Evolutionary conservation across 2,113 vertebrate species (phyloP).

Genomic region (Stercorarius parasiticus): DNA sequence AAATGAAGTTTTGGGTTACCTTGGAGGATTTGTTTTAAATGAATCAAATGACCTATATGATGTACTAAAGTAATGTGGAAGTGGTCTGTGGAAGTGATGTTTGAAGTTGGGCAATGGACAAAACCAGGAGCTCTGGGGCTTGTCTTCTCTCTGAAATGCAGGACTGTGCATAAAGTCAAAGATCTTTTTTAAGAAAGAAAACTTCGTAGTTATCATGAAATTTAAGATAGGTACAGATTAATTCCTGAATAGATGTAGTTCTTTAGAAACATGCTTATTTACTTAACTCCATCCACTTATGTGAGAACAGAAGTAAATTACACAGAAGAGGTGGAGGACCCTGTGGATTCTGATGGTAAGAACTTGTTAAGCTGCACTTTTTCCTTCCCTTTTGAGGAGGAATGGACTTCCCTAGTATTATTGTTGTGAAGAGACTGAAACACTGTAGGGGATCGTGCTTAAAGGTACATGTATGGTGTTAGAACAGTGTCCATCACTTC

Average conservation of each 20-base stretch:
- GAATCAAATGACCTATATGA: background rate
- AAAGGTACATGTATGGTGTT: background rate
- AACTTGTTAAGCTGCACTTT: background rate
- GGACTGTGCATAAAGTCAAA: background rate
- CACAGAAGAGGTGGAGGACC: slow-evolving; percentile 97
- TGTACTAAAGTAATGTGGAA: background rate
- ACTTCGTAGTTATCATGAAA: background rate
- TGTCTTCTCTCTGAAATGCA: background rate
- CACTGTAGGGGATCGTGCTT: background rate
- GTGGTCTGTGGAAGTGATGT: background rate
- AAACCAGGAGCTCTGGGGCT: background rate
- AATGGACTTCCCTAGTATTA: background rate
- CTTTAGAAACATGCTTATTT: background rate
- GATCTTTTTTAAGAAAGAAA: background rate
- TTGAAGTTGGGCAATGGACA: background rate
- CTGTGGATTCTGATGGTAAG: slow-evolving; percentile 95
- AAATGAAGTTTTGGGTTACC: background rate
- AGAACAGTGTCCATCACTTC: background rate
- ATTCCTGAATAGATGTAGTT: background rate
- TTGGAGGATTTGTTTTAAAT: background rate
- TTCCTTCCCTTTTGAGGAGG: background rate
- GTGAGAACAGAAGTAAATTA: slow-evolving; percentile 98
- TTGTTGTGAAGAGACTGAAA: background rate
- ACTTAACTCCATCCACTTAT: slow-evolving; percentile 87
- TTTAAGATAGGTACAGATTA: background rate